Percentiles rank a stretch among this genome's conserved stretches.
Conservation (phyloP, 1,140 invertebrate genomes). For the Eriosoma lanigerum region DNA sequence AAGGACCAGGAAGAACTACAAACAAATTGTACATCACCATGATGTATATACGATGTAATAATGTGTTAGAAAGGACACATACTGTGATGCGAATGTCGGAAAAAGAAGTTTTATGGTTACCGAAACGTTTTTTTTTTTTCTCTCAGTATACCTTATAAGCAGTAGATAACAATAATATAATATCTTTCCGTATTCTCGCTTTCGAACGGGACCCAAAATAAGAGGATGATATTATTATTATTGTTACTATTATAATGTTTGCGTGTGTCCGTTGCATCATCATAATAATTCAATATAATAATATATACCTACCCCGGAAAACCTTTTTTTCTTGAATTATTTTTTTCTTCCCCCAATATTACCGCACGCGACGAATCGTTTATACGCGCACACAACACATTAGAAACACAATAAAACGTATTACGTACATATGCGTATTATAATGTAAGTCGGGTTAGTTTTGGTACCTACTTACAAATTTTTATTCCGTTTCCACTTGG, state of each 20-base stretch:
- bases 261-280: slow-evolving; percentile 21
- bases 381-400: not conserved
- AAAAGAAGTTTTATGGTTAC: slow-evolving; percentile 14
- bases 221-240: not conserved
- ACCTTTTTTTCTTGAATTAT: slow-evolving; percentile 39
- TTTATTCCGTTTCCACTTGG: slow-evolving; percentile 2
- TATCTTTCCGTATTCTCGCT: no score
- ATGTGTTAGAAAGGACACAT: not conserved
- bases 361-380: slow-evolving; percentile 21
- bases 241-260: not conserved
- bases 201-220: slow-evolving; percentile 35
- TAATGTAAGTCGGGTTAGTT: no score
- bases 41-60: not conserved
- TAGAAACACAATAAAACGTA: no score
- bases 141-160: no score
- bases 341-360: not conserved
- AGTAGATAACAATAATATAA: no score
- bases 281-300: slow-evolving; percentile 37
- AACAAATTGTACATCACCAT: not conserved
- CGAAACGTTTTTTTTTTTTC: not conserved
- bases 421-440: no score
- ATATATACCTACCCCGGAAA: not conserved
- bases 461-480: slow-evolving; percentile 8
- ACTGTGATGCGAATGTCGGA: slow-evolving; percentile 4
- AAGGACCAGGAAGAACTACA: not conserved